Conservation (phyloP, 1,140 invertebrate species). For the Leguminivora glycinivorella region DNA sequence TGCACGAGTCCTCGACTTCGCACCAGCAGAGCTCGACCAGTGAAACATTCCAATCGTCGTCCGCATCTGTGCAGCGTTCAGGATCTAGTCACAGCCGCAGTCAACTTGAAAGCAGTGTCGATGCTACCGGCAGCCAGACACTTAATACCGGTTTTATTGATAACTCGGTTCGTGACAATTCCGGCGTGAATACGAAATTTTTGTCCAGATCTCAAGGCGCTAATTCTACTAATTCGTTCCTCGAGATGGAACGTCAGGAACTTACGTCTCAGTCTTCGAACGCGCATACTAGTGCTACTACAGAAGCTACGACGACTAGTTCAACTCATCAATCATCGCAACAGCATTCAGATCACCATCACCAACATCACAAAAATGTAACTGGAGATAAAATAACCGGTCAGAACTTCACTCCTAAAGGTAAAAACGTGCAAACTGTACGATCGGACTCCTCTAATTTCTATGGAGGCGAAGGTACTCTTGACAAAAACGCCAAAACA, state of each 20-base stretch:
- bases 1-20: conserved; percentile 62
- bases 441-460: conserved; percentile 63
- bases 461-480: conserved; percentile 63
- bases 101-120: conserved; percentile 56
- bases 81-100: conserved; percentile 64
- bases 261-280: conserved; percentile 47
- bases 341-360: neutral
- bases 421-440: conserved; percentile 52
- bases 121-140: conserved; percentile 61
- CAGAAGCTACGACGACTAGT: conserved; percentile 40
- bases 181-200: conserved; percentile 45
- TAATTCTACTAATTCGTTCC: conserved; percentile 67
- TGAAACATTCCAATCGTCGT: conserved; percentile 68
- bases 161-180: conserved; percentile 44
- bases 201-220: conserved; percentile 58
- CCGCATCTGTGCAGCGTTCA: conserved; percentile 68
- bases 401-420: conserved; percentile 49
- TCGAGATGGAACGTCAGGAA: conserved; percentile 69
- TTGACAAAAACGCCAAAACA: conserved; percentile 62
- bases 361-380: conserved; percentile 41
- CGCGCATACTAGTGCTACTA: conserved; percentile 42
- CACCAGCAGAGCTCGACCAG: conserved; percentile 70
- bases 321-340: conserved; percentile 32
- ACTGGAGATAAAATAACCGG: conserved; percentile 55
- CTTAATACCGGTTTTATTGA: conserved; percentile 75